Base-by-base conservation (phyloP, 1,140 invertebrate species). In the Cydia strobilella region DNA sequence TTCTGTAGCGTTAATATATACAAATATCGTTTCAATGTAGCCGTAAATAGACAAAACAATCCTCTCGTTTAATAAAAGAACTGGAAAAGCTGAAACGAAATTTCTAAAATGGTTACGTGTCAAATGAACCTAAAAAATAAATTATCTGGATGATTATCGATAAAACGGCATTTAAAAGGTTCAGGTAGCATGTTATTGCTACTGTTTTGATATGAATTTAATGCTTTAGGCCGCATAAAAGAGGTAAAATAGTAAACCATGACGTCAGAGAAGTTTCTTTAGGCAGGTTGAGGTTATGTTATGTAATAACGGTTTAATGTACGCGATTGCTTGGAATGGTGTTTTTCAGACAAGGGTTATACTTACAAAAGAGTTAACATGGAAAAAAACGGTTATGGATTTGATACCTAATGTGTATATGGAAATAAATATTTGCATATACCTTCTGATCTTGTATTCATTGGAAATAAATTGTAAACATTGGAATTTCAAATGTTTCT, bases 231-330 rank as follows among this genome's bases (percentile, higher is more conserved):
- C 10, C 65, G n/a, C 42, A 69, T 66, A 65, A 74, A 66, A 75
- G 74, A 63, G 74, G 72, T 62, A 74, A 62, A 66, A 78, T 25
- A 59, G 54, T 35, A 75, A 75, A 54, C 74, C 23, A 45, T 77
- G 78, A 80, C 78, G 78, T 77, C 78, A 77, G 18, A 76, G 25
- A 48, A 48, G 74, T 75, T 79, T 81, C 72, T 82, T 75, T 82
- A 77, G 75, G 72, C 20, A 59, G 54, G 73, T 80, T 82, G 80
- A 84, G 84, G 84, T 87, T 86, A 88, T 79, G 86, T 90, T 90
- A 90, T 90, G 89, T 89, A 90, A 90, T 84, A 81, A 72, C 79
- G 72, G 74, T 81, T 80, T 80, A 77, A 77, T 66, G 74, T 59
- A 59, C 54, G 54, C 51, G 51, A 72, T 78, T 51, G 65, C 12